Conservation (phyloP, 2,797 vertebrate species). For the Trachurus trachurus region DNA sequence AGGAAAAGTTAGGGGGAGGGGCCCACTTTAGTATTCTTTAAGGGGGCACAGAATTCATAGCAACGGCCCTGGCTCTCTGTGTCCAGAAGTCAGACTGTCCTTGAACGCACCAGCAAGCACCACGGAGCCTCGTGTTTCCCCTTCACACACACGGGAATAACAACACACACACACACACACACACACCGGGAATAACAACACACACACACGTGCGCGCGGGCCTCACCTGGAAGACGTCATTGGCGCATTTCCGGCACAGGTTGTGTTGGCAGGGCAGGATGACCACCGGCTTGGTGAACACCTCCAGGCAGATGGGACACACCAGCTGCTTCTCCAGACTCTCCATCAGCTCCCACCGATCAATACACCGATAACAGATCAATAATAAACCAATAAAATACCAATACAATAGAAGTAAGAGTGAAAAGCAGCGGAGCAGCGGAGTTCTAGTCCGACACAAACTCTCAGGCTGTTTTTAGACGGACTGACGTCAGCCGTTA, state of each 20-base stretch:
- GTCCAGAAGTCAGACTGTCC: not conserved
- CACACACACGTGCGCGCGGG: not conserved
- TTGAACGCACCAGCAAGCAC: conserved; percentile 14
- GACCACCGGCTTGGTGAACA: conserved; percentile 97
- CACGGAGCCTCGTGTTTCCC: not conserved
- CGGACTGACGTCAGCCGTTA: conserved; percentile 83
- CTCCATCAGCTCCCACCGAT: too few species aligned
- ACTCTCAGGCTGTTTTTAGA: conserved; percentile 91
- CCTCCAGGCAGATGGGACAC: conserved; percentile 97
- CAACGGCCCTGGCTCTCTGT: too few species aligned
- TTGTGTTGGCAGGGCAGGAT: conserved; percentile 98
- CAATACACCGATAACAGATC: too few species aligned
- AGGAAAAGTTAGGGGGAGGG: too few species aligned
- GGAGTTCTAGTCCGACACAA: not conserved
- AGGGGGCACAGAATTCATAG: too few species aligned
- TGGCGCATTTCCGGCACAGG: conserved; percentile 97
- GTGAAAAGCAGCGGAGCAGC: conserved; percentile 6
- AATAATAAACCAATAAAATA: too few species aligned
- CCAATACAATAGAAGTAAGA: not conserved
- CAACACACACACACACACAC: too few species aligned
- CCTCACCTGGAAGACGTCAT: conserved; percentile 96
- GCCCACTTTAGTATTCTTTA: too few species aligned
- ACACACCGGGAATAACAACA: too few species aligned
- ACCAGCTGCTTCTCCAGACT: conserved; percentile 96
- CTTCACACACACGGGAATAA: too few species aligned